Conservation (phyloP, 2,113 vertebrate genomes). For the Cairina moschata region DNA sequence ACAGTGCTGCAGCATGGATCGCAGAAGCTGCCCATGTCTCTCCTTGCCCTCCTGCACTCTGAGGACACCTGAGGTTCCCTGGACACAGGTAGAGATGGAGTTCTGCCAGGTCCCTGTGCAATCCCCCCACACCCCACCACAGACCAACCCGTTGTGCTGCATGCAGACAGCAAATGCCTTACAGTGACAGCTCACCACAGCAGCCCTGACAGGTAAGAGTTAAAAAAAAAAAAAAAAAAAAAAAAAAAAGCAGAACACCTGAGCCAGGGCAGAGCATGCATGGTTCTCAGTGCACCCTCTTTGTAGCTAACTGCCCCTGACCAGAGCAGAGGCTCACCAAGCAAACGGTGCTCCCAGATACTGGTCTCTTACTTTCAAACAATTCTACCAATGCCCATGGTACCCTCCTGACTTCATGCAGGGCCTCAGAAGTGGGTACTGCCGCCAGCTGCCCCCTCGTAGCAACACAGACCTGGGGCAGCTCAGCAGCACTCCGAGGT, state of each 20-base stretch:
- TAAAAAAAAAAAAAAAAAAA: background rate
- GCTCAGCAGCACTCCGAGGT: no score
- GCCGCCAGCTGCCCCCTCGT: background rate
- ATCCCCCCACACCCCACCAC: background rate
- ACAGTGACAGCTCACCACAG: background rate
- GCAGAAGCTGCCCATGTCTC: no score
- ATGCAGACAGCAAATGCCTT: background rate
- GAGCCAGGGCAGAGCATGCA: background rate
- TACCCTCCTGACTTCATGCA: background rate
- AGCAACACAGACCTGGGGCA: fast-evolving
- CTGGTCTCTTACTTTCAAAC: background rate
- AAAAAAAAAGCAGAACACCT: background rate
- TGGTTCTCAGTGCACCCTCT: background rate
- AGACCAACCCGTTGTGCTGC: fast-evolving
- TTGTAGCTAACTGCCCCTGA: background rate
- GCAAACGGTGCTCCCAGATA: background rate
- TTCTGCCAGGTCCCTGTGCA: background rate
- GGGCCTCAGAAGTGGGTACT: background rate
- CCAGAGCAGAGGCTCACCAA: background rate
- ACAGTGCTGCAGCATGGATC: fast-evolving
- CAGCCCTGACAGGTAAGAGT: background rate
- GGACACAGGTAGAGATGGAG: background rate
- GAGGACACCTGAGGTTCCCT: no score
- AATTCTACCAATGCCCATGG: background rate
- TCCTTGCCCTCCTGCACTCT: no score